Evolutionary conservation across 2,888 invertebrate species (phyloP).

Genomic region (Pilophorus perplexus): DNA sequence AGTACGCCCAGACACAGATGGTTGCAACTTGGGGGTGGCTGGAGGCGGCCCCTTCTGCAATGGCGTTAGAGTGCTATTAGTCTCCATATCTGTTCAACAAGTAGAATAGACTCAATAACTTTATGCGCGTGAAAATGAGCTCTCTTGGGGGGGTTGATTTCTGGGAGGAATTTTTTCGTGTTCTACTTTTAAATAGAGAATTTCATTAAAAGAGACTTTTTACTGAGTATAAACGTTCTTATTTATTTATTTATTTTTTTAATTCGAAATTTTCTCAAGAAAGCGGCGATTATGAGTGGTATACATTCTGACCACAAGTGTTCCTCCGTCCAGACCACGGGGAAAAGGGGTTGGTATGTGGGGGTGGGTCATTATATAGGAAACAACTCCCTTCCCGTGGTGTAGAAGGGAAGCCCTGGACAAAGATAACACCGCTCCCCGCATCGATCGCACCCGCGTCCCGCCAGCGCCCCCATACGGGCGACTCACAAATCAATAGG

Average conservation of each 20-base stretch:
- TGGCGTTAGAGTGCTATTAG: slow-evolving; percentile 30
- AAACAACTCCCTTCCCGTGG: slow-evolving; percentile 27
- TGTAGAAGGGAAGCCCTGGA: slow-evolving; percentile 27
- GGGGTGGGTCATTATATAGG: slow-evolving; percentile 16
- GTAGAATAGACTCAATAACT: slow-evolving; percentile 6
- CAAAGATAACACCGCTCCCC: slow-evolving; percentile 37
- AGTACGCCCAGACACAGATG: slow-evolving; percentile 3
- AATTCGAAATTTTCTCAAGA: no score
- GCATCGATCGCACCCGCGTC: slow-evolving; percentile 28
- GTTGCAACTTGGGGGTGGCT: slow-evolving; percentile 12
- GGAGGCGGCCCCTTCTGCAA: slow-evolving; percentile 25
- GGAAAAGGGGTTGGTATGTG: no score
- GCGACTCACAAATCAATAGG: slow-evolving; percentile 40
- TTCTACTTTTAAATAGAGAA: no score
- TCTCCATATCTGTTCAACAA: slow-evolving; percentile 33
- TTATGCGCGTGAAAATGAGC: background rate
- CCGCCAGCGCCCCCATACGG: slow-evolving; percentile 37
- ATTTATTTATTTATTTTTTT: no score
- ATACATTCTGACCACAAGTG: no score
- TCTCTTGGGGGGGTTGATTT: background rate
- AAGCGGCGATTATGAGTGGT: no score
- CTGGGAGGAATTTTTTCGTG: no score
- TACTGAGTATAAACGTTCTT: no score
- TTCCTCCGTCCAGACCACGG: no score
- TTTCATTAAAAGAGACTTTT: no score